A percentile compares a stretch with the other conserved stretches of the same genome.
Evolutionary conservation across 1,140 invertebrate genomes (phyloP).

Genomic region (Geopemphigus sp.): DNA sequence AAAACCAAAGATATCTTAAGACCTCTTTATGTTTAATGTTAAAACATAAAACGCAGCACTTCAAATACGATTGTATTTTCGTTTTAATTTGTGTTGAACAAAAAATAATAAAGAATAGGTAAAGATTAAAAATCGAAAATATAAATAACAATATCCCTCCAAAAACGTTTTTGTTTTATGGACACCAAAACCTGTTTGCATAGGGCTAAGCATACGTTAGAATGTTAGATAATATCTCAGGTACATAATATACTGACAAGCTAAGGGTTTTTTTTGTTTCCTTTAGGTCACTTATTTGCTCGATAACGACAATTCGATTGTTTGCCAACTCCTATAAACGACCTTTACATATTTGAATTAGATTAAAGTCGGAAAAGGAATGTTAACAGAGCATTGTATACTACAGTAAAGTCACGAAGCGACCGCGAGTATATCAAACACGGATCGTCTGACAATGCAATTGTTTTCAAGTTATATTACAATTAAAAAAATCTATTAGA

Average conservation of each 20-base stretch:
- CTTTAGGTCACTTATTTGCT: constrained; percentile 46
- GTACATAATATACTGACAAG: neutral
- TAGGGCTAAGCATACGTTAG: constrained; percentile 15
- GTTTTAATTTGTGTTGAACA: neutral
- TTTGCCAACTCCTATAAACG: constrained; percentile 35
- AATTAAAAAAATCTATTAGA: neutral
- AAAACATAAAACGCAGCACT: neutral
- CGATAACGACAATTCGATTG: constrained; percentile 44
- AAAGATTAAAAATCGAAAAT: constrained; percentile 4
- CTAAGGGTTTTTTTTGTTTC: constrained; percentile 25
- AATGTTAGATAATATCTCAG: constrained; percentile 43
- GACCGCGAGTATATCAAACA: constrained; percentile 1
- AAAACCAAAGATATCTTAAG: too few relatives aligned
- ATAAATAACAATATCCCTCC: constrained; percentile 28
- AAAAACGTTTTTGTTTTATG: constrained; percentile 9
- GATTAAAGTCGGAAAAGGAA: constrained; percentile 46
- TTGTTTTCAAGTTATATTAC: neutral
- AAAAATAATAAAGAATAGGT: neutral
- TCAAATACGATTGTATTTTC: neutral
- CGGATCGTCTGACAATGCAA: neutral
- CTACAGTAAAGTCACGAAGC: neutral
- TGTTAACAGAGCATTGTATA: constrained; percentile 26
- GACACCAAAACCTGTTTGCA: constrained; percentile 28
- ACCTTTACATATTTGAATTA: constrained; percentile 50
- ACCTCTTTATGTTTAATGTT: neutral